Evolutionary conservation across 2,888 invertebrate genomes (phyloP), one percentile per base, ranked within the genome.

Genomic region (Drosophila setosimentum): DNA sequence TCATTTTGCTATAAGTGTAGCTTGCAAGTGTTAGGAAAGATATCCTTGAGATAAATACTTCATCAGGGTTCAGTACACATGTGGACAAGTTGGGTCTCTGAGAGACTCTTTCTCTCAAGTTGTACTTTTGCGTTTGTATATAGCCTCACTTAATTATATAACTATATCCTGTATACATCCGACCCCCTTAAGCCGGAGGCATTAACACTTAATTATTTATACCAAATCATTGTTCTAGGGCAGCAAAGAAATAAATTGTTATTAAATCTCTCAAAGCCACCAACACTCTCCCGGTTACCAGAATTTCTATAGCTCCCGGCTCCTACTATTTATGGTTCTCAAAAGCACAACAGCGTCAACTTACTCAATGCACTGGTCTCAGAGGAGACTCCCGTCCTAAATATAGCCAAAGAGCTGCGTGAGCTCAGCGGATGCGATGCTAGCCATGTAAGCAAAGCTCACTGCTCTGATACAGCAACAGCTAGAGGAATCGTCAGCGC

Each of bases 391-490:
- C 21, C 57, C 6, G 30, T 57, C 21, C 42, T 57, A 57, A 57
- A 55, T 55, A 40, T 29, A 18, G 55, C 29, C 55, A 40, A 40
- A 30, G 40, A 40, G 40, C 55, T 40, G 57, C 57, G n/a, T 16
- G 16, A 21, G 57, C 55, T 40, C 37, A 21, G 37, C 37, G 55
- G 27, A 40, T 13, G 55, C 18, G 24, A 16, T 37, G 27, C 27
- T 35, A 37, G 18, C 54, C 35, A 35, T 35, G 54, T 13, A 18
- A 51, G 50, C 30, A n/a, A n/a, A 32, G 51, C 51, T 51, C 29
- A 51, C 21, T 51, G 51, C 51, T 51, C 30, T 51, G 32, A n/a
- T 54, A 18, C 54, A 53, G 51, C 51, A 51, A 32, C 33, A n/a
- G 54, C 7, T 54, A 37, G 27, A 24, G 24, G 18, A 18, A 35